These are phyloP conservation scores for Erethizon dorsatum DNA, from an alignment of 2,797 vertebrate species.

Conservation along the genomic window DNA sequence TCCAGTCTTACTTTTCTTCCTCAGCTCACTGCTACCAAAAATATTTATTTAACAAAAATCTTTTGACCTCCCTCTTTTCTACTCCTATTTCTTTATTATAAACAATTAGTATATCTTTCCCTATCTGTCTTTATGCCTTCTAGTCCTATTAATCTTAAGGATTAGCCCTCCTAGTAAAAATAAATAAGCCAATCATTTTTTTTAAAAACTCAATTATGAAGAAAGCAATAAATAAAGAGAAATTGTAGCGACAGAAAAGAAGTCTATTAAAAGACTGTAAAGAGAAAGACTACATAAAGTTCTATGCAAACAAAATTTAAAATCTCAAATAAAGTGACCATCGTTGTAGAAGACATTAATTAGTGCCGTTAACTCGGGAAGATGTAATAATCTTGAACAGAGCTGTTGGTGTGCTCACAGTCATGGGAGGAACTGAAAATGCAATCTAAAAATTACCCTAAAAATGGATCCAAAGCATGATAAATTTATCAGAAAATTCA, in stretches of 20 bases:
- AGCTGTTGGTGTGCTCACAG: neutral
- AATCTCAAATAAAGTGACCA: neutral
- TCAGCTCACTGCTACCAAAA: slow-evolving; percentile 8
- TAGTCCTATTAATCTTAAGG: neutral
- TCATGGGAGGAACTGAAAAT: neutral
- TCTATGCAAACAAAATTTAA: slow-evolving; percentile 13
- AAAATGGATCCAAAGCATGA: neutral
- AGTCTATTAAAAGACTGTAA: neutral
- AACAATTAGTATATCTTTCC: neutral
- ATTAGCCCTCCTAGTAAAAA: neutral
- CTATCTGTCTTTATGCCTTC: neutral
- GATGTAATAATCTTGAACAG: neutral
- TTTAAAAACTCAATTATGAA: neutral
- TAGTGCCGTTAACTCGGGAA: neutral
- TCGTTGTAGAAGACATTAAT: slow-evolving; percentile 39
- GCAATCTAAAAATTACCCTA: neutral
- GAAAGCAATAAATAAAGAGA: neutral
- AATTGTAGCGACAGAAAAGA: neutral
- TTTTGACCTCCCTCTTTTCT: neutral
- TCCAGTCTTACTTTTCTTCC: neutral
- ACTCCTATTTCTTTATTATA: slow-evolving; percentile 4
- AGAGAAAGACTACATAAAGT: neutral
- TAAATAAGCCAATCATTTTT: neutral
- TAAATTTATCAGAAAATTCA: neutral
- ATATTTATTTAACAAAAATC: slow-evolving; percentile 46